Percentiles rank a stretch among this genome's conserved stretches.
Conservation (phyloP, 2,797 vertebrate species). For the Myotis pilosus region DNA sequence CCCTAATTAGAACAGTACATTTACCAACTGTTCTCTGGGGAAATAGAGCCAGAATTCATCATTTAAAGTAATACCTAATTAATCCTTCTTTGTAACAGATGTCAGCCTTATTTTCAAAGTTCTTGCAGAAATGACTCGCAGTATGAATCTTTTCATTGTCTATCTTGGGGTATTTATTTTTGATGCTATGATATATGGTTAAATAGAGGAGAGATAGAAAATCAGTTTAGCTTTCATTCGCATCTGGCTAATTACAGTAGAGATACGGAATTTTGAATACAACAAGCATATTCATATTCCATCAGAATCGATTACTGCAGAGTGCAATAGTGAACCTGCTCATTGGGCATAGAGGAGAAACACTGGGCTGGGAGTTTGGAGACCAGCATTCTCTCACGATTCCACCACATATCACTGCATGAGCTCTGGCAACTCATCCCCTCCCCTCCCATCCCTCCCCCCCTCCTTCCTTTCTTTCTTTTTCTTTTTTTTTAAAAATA, state of each 20-base stretch:
- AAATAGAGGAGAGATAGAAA: conserved; percentile 43
- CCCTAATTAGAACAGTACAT: conserved; percentile 76
- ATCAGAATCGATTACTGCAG: background rate
- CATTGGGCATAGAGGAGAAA: background rate
- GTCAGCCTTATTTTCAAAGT: conserved; percentile 74
- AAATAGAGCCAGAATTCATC: conserved; percentile 80
- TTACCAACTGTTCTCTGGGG: conserved; percentile 83
- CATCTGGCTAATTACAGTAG: background rate
- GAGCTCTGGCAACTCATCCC: background rate
- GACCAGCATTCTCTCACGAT: background rate
- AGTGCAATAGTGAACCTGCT: background rate
- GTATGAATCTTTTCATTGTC: conserved; percentile 60
- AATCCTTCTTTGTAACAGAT: conserved; percentile 81
- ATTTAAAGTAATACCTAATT: conserved; percentile 82
- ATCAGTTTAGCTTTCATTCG: conserved; percentile 22
- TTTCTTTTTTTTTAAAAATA: no score
- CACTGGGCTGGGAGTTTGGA: background rate
- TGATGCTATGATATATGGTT: conserved; percentile 23
- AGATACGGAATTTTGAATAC: background rate
- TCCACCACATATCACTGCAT: no score
- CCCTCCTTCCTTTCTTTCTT: no score
- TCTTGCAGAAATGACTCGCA: conserved; percentile 43
- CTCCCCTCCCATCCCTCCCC: no score
- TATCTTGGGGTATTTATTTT: conserved; percentile 59
- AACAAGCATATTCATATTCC: background rate